A percentile compares a stretch with the other conserved stretches of the same genome.
Conservation (phyloP, 2,113 vertebrate genomes). For the Dinomys branickii region DNA sequence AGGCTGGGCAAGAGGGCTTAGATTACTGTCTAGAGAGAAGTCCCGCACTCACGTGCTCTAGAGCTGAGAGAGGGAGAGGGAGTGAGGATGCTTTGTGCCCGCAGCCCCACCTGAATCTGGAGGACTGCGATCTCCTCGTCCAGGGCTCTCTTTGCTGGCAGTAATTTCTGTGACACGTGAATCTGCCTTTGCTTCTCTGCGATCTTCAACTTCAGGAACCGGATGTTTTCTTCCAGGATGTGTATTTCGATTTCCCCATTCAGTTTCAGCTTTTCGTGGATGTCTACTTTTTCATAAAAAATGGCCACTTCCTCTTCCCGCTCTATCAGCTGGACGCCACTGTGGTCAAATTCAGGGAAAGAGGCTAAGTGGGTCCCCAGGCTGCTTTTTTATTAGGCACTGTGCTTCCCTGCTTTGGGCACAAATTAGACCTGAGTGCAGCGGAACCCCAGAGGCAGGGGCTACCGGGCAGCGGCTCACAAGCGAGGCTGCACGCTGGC, state of each 20-base stretch:
- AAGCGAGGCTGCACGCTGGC: background rate
- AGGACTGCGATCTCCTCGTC: conserved; percentile 87
- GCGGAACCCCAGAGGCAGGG: background rate
- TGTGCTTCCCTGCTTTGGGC: background rate
- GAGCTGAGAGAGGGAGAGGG: background rate
- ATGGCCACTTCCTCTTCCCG: conserved; percentile 92
- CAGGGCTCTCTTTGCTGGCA: conserved; percentile 85
- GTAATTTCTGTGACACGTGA: conserved; percentile 80
- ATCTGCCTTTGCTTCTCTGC: conserved; percentile 90
- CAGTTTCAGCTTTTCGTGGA: conserved; percentile 88
- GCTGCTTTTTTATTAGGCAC: background rate
- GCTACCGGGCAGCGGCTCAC: background rate
- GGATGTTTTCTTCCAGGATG: conserved; percentile 90
- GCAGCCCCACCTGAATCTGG: conserved; percentile 90
- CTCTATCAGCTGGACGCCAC: conserved; percentile 91
- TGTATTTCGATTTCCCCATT: conserved; percentile 88
- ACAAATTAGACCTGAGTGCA: background rate
- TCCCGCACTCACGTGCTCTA: background rate
- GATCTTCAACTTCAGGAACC: conserved; percentile 87
- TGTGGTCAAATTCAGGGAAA: conserved; percentile 79
- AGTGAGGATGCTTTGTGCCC: no score
- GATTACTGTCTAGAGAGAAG: background rate
- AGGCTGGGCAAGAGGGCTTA: no score
- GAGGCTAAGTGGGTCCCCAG: background rate
- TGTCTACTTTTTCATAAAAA: conserved; percentile 91